Percentiles rank a stretch among this genome's conserved stretches.
Evolutionary conservation across 2,113 vertebrate species (phyloP).

Genomic region (Spea multiplicata): DNA sequence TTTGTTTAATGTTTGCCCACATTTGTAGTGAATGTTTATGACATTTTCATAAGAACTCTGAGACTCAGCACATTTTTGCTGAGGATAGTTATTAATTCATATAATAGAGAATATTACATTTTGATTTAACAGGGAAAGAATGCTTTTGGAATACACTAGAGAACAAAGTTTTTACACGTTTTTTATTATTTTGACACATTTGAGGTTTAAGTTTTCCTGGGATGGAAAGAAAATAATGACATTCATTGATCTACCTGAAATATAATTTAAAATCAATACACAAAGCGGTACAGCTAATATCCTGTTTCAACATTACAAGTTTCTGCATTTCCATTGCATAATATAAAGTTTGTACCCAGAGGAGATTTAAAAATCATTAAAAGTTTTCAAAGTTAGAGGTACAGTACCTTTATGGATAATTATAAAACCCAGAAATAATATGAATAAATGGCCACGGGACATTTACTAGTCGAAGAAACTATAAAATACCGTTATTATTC

Average conservation of each 20-base stretch:
- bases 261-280: constrained; percentile 36
- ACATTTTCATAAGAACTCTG: too few relatives aligned
- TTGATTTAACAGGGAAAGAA: background rate
- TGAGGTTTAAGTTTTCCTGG: constrained; percentile 7
- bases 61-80: too few relatives aligned
- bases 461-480: too few relatives aligned
- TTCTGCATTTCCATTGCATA: constrained; percentile 1
- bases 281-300: constrained; percentile 1
- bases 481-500: too few relatives aligned
- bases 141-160: background rate
- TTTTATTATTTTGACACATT: constrained; percentile 37
- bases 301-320: background rate
- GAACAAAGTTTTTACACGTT: background rate
- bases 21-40: too few relatives aligned
- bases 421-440: too few relatives aligned
- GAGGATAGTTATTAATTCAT: too few relatives aligned
- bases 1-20: too few relatives aligned
- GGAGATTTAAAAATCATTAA: constrained; percentile 4
- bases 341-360: constrained; percentile 2
- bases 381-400: background rate
- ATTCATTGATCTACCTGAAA: constrained; percentile 31
- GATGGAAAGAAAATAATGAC: constrained; percentile 28
- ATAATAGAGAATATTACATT: too few relatives aligned
- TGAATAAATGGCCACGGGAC: too few relatives aligned
- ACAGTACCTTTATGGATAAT: too few relatives aligned